A percentile compares a stretch with the other conserved stretches of the same genome.
phyloP scores from a whole-genome alignment of 2,113 vertebrate species.

The Morone chrysops region DNA sequence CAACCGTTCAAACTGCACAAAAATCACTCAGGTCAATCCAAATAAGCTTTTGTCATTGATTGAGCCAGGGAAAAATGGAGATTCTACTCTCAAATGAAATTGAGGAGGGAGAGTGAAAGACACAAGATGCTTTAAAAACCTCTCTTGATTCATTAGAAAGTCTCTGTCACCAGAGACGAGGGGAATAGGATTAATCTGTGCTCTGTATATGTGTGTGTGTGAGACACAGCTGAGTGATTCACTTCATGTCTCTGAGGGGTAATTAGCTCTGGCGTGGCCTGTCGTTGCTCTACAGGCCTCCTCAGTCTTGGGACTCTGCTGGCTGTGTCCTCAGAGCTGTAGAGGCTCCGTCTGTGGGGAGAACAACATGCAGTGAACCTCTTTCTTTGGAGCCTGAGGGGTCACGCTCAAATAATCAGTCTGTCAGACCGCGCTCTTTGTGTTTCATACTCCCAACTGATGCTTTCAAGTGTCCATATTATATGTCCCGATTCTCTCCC shows the following conservation, averaged over 20 bases:
- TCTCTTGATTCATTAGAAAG: conserved; percentile 75
- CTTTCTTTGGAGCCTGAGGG: conserved; percentile 25
- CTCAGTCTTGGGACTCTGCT: conserved; percentile 54
- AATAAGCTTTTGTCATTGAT: conserved; percentile 70
- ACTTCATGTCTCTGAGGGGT: conserved; percentile 73
- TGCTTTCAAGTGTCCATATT: conserved; percentile 15
- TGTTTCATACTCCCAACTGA: conserved; percentile 26
- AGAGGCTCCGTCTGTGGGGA: conserved; percentile 39
- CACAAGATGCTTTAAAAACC: conserved; percentile 60
- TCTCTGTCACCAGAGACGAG: conserved; percentile 50
- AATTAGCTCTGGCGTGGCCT: conserved; percentile 73
- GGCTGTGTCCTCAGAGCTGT: conserved; percentile 51
- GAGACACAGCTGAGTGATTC: conserved; percentile 73
- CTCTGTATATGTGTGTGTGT: conserved; percentile 28
- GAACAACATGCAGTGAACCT: conserved; percentile 23
- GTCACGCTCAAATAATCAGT: conserved; percentile 57
- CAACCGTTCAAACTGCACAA: conserved; percentile 1
- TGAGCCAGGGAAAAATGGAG: conserved; percentile 12
- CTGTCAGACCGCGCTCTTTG: conserved; percentile 21
- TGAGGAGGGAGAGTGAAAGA: conserved; percentile 42
- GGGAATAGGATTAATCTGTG: conserved; percentile 61
- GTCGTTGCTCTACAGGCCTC: conserved; percentile 60
- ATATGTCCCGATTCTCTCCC: background rate
- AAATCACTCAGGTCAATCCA: conserved; percentile 53
- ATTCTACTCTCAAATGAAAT: conserved; percentile 70